phyloP scores from a whole-genome alignment of 1,140 invertebrate species.

The Drosophila burlai region DNA sequence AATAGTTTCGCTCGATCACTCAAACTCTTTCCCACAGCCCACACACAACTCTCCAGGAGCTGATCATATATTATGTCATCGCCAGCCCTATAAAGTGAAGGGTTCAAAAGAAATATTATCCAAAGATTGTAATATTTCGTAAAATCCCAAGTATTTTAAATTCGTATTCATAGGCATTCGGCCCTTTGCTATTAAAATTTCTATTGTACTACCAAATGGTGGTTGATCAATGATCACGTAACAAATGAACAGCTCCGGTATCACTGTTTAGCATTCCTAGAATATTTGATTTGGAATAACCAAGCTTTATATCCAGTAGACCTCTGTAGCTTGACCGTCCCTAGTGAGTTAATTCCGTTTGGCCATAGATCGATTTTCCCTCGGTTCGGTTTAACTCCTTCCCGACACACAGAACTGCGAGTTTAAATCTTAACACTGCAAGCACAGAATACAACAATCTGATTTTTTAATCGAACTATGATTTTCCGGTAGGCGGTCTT shows the following conservation, averaged over 20 bases:
- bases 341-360: constrained; percentile 62
- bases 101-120: background rate
- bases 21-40: constrained; percentile 20
- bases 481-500: constrained; percentile 23
- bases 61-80: background rate
- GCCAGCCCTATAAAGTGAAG: background rate
- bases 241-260: constrained; percentile 10
- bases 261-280: constrained; percentile 57
- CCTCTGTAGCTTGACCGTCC: constrained; percentile 44
- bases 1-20: constrained; percentile 47
- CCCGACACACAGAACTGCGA: constrained; percentile 17
- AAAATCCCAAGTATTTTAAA: no score
- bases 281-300: constrained; percentile 53
- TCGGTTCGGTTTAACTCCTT: constrained; percentile 58
- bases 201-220: background rate
- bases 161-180: no score
- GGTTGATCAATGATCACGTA: background rate
- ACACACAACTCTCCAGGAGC: constrained; percentile 25
- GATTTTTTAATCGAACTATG: constrained; percentile 9
- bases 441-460: constrained; percentile 25
- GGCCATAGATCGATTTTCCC: constrained; percentile 46
- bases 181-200: background rate
- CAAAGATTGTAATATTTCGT: no score
- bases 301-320: constrained; percentile 57
- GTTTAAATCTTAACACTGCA: constrained; percentile 18